Evolutionary conservation across 2,797 vertebrate genomes (phyloP).

Genomic region (Sebastes aleutianus): DNA sequence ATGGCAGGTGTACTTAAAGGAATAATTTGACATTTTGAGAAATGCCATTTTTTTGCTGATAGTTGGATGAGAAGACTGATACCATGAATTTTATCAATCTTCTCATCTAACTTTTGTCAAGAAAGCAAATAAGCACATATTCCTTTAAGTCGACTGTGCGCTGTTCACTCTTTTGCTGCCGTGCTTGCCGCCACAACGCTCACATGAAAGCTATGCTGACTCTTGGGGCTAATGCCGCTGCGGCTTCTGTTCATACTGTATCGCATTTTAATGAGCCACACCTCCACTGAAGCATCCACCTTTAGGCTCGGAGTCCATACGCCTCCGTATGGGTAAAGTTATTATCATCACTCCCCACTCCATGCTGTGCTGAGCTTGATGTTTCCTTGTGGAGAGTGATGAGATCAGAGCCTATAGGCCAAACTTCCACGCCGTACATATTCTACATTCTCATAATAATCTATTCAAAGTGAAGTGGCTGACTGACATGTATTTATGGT

Average conservation of each 20-base stretch:
- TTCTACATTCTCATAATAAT: not conserved
- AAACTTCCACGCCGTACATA: conserved; percentile 5
- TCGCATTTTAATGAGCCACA: conserved; percentile 5
- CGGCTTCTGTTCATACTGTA: conserved; percentile 30
- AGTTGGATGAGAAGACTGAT: conserved; percentile 2
- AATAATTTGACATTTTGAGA: conserved; percentile 29
- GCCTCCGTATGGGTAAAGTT: not conserved
- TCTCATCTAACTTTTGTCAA: not conserved
- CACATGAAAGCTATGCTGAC: conserved; percentile 37
- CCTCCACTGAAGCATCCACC: not conserved
- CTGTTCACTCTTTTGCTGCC: conserved; percentile 14
- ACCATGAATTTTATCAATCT: not conserved
- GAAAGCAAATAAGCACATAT: conserved; percentile 7
- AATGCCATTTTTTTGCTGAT: not conserved
- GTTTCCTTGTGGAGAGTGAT: conserved; percentile 26
- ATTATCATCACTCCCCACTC: conserved; percentile 1
- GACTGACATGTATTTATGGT: conserved; percentile 16
- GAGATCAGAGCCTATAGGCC: conserved; percentile 13
- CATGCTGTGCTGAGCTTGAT: conserved; percentile 29
- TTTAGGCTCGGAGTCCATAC: not conserved
- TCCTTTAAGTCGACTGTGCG: conserved; percentile 6
- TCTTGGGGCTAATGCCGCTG: conserved; percentile 7
- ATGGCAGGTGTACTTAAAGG: not conserved
- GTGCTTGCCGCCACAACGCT: conserved; percentile 15
- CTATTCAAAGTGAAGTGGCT: not conserved